Percentiles rank a stretch among this genome's conserved stretches.
These are phyloP conservation scores for Apostichopus parvimensis DNA, from an alignment of 35 echinoderm and acorn worm species.

Conservation along the genomic window DNA sequence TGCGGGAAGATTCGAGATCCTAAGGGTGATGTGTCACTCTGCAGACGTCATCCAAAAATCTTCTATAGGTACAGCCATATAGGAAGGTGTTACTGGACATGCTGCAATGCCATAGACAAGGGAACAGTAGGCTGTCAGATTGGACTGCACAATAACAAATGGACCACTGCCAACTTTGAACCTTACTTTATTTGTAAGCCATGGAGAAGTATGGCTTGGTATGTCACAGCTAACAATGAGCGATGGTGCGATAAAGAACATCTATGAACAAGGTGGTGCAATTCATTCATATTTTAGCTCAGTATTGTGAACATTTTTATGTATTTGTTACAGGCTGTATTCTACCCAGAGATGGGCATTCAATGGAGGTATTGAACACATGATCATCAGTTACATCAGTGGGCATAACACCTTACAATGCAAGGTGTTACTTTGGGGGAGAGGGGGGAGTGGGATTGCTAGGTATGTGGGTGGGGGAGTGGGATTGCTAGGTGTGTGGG, in stretches of 20 bases:
- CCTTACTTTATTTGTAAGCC: slow-evolving; percentile 71
- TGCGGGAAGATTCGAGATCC: slow-evolving; percentile 95
- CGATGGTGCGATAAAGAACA: slow-evolving; percentile 48
- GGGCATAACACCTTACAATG: too few relatives aligned
- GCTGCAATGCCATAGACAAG: slow-evolving; percentile 67
- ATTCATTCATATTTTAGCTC: too few relatives aligned
- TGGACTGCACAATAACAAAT: slow-evolving; percentile 92
- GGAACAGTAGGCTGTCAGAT: slow-evolving; percentile 72
- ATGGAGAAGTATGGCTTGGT: slow-evolving; percentile 52
- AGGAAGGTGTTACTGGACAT: slow-evolving; percentile 75
- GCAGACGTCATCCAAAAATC: slow-evolving; percentile 89
- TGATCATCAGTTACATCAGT: too few relatives aligned
- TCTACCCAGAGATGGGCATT: too few relatives aligned
- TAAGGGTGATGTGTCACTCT: slow-evolving; percentile 89
- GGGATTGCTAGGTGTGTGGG: too few relatives aligned
- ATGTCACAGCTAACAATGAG: slow-evolving; percentile 16
- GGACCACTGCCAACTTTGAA: slow-evolving; percentile 67
- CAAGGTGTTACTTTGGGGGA: too few relatives aligned
- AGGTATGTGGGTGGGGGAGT: too few relatives aligned
- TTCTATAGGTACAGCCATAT: slow-evolving; percentile 87
- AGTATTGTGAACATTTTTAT: too few relatives aligned
- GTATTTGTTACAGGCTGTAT: too few relatives aligned
- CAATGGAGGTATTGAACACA: too few relatives aligned
- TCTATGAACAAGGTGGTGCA: neutral
- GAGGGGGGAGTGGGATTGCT: too few relatives aligned